A percentile compares a stretch with the other conserved stretches of the same genome.
phyloP scores from a whole-genome alignment of 1,140 invertebrate species.

The Sinella curviseta region DNA sequence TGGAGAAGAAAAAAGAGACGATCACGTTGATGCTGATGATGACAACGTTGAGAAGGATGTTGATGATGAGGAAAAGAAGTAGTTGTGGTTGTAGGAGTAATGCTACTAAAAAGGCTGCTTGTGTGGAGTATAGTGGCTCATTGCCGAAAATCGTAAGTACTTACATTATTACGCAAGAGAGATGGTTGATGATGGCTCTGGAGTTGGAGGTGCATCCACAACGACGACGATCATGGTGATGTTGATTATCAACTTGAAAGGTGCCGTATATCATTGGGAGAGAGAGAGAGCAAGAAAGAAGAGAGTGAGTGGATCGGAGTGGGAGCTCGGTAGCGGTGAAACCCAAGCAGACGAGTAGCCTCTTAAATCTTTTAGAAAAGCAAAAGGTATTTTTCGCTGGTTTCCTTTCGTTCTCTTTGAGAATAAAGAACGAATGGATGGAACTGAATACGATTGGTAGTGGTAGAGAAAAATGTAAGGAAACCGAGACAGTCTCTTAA shows the following conservation, averaged over 20 bases:
- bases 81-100: background rate
- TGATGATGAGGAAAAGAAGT: slow-evolving; percentile 1
- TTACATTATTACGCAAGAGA: background rate
- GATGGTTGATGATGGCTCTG: slow-evolving; percentile 4
- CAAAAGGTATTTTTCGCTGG: background rate
- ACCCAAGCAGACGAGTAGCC: background rate
- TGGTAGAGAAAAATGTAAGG: background rate
- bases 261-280: slow-evolving; percentile 6
- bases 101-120: too few species aligned
- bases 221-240: background rate
- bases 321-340: background rate
- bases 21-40: slow-evolving; percentile 8
- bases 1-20: background rate
- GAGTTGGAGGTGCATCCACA: background rate
- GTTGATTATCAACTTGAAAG: slow-evolving; percentile 18
- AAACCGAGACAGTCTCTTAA: too few species aligned
- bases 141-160: background rate
- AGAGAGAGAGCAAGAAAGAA: background rate
- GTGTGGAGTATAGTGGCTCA: background rate
- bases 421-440: background rate
- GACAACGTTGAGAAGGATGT: background rate
- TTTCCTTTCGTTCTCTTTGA: background rate
- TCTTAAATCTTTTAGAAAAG: background rate
- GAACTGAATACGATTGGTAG: background rate
- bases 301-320: background rate